Evolutionary conservation across 1,140 invertebrate species (phyloP).

Genomic region (Pygmarrhopalites habei): DNA sequence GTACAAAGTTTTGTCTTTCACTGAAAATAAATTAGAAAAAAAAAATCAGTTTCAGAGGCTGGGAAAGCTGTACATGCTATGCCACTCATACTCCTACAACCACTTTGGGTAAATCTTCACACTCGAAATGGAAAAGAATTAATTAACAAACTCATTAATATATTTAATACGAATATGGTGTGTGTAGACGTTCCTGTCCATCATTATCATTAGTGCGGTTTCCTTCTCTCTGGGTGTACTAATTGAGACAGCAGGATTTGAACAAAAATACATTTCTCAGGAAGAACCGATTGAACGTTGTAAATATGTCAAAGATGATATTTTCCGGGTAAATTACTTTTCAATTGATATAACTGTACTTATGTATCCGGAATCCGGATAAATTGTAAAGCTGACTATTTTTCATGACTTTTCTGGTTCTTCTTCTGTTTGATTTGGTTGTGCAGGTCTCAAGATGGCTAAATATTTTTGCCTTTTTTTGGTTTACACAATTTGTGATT

Average conservation of each 20-base stretch:
- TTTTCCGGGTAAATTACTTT: slow-evolving; percentile 29
- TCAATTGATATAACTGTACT: no score
- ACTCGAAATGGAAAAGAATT: no score
- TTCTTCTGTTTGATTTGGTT: no score
- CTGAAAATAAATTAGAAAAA: no score
- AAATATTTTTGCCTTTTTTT: slow-evolving; percentile 62
- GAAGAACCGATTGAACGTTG: slow-evolving; percentile 45
- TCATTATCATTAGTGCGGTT: slow-evolving; percentile 50
- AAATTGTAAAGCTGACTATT: no score
- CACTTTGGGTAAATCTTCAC: slow-evolving; percentile 62
- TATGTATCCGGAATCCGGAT: no score
- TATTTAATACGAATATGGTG: no score
- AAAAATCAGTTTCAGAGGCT: slow-evolving; percentile 67
- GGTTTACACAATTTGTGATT: slow-evolving; percentile 64
- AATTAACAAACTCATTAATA: no score
- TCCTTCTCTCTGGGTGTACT: slow-evolving; percentile 56
- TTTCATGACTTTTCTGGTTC: slow-evolving; percentile 3
- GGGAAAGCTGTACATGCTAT: slow-evolving; percentile 63
- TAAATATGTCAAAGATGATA: slow-evolving; percentile 39
- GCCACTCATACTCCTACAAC: slow-evolving; percentile 67
- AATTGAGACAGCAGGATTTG: slow-evolving; percentile 56
- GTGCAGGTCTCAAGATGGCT: slow-evolving; percentile 56
- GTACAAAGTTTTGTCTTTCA: no score
- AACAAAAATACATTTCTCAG: slow-evolving; percentile 47
- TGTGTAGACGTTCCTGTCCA: slow-evolving; percentile 55